Evolutionary conservation across 2,888 invertebrate genomes (phyloP).

Genomic region (Cantharis flavilabris): DNA sequence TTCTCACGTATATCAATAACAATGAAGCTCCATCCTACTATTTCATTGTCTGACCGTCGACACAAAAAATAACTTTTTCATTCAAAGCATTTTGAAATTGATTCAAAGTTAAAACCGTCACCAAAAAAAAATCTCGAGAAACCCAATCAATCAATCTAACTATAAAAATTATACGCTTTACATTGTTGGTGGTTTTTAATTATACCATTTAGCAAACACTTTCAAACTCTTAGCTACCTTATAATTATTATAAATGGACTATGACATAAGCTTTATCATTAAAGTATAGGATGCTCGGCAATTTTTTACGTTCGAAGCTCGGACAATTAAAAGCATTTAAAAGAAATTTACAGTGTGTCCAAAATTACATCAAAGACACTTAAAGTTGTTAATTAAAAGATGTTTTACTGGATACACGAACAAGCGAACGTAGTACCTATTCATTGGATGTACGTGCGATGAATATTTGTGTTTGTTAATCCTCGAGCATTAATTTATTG

Average conservation of each 20-base stretch:
- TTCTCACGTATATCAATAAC: conserved; percentile 5
- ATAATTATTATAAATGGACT: conserved; percentile 21
- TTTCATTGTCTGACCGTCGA: neutral
- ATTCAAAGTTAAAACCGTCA: neutral
- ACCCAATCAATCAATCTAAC: neutral
- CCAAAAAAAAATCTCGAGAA: neutral
- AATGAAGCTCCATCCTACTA: neutral
- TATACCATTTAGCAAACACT: conserved; percentile 9
- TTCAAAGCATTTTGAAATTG: neutral
- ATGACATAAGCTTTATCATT: conserved; percentile 12
- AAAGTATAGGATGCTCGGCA: neutral
- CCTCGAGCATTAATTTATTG: neutral
- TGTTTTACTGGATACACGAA: neutral
- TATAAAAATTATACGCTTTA: neutral
- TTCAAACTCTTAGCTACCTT: conserved; percentile 16
- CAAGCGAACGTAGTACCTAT: neutral
- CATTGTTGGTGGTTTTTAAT: neutral
- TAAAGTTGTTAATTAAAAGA: neutral
- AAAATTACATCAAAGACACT: neutral
- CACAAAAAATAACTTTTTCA: neutral
- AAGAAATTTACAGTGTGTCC: neutral
- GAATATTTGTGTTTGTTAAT: conserved; percentile 11
- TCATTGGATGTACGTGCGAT: conserved; percentile 11
- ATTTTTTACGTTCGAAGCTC: conserved; percentile 1
- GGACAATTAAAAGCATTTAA: neutral